A percentile compares a stretch with the other conserved stretches of the same genome.
These are phyloP conservation scores for Tenualosa thibaudeaui DNA, from an alignment of 2,797 vertebrate genomes.

Conservation along the genomic window DNA sequence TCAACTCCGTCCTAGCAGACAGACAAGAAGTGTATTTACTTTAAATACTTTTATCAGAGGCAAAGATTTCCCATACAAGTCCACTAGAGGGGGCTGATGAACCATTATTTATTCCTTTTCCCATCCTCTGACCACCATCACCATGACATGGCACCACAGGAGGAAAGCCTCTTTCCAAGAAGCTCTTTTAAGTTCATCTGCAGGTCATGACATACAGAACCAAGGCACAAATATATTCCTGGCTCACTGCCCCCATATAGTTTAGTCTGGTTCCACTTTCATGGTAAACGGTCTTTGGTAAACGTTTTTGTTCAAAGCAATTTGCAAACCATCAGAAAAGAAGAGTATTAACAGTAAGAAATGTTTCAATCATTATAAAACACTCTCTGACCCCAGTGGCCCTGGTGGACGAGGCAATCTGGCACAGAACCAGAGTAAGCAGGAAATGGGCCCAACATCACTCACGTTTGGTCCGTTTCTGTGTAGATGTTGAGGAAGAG, in stretches of 20 bases:
- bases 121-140: no score
- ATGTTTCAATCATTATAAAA: no score
- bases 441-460: constrained; percentile 40
- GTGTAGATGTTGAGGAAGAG: constrained; percentile 91
- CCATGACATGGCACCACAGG: neutral
- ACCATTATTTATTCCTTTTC: neutral
- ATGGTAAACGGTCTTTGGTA: no score
- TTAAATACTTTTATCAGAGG: neutral
- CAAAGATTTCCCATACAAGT: neutral
- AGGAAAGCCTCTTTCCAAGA: neutral
- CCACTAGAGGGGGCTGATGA: neutral
- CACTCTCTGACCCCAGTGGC: neutral
- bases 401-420: neutral
- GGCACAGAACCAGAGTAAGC: neutral
- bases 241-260: neutral
- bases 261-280: neutral
- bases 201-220: neutral
- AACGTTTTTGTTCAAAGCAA: neutral
- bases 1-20: constrained; percentile 75
- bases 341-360: no score
- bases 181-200: neutral
- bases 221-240: no score
- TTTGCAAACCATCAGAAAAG: no score
- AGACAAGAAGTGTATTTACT: neutral
- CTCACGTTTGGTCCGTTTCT: constrained; percentile 84